phyloP scores from a whole-genome alignment of 2,797 vertebrate species.

The Nyctibius grandis region DNA sequence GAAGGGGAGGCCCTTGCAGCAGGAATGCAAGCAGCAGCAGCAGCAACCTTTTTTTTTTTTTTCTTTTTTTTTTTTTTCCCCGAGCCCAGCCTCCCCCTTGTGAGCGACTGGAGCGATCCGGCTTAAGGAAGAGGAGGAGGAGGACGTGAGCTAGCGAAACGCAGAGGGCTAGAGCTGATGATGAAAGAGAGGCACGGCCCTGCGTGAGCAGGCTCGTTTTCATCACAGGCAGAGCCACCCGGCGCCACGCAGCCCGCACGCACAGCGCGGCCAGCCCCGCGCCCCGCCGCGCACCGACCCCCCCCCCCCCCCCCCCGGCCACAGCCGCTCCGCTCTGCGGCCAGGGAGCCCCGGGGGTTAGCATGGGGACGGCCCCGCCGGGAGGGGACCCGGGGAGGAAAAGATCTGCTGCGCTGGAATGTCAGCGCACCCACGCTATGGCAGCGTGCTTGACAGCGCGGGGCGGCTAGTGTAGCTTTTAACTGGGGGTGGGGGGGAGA shows the following conservation, averaged over 20 bases:
- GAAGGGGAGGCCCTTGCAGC: slow-evolving; percentile 85
- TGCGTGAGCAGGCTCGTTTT: slow-evolving; percentile 58
- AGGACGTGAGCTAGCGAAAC: slow-evolving; percentile 67
- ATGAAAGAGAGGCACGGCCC: slow-evolving; percentile 83
- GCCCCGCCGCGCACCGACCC: background rate
- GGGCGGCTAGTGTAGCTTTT: background rate
- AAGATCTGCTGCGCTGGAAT: background rate
- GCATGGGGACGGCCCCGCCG: background rate
- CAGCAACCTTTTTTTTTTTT: background rate
- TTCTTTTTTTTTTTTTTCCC: background rate
- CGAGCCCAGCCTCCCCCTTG: slow-evolving; percentile 82
- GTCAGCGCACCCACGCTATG: background rate
- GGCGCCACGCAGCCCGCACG: background rate
- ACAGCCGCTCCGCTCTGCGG: background rate
- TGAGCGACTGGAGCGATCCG: slow-evolving; percentile 79
- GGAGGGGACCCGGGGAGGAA: background rate
- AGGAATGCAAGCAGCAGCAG: slow-evolving; percentile 78
- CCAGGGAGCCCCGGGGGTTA: background rate
- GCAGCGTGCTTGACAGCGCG: background rate
- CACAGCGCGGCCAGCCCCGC: background rate
- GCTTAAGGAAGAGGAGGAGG: slow-evolving; percentile 43
- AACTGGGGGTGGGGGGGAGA: background rate
- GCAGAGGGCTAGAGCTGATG: slow-evolving; percentile 71
- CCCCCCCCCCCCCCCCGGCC: background rate
- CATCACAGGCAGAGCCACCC: background rate